Percentiles rank a stretch among this genome's conserved stretches.
phyloP scores from a whole-genome alignment of 2,113 vertebrate species.

The Alectura lathami region DNA sequence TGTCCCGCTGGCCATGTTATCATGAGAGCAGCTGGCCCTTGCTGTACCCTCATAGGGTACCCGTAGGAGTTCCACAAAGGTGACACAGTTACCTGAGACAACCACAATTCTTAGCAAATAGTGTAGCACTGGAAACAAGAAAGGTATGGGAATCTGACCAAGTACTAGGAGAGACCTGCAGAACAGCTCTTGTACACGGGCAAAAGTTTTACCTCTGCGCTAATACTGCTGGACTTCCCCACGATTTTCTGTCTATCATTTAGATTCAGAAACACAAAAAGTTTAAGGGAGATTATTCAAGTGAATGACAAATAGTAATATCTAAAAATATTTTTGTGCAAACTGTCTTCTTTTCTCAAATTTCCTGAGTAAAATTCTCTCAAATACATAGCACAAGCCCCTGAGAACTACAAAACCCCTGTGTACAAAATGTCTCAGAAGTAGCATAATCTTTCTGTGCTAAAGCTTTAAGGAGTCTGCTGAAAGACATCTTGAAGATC shows the following conservation, averaged over 20 bases:
- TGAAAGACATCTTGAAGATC: not conserved
- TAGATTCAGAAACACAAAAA: not conserved
- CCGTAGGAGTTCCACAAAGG: not conserved
- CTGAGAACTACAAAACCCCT: not conserved
- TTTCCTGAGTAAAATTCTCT: not conserved
- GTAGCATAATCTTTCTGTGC: not conserved
- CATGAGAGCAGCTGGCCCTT: not conserved
- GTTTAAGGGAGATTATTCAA: not conserved
- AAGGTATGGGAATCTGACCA: not conserved
- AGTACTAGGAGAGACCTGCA: not conserved
- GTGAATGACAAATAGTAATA: not conserved
- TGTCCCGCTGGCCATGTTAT: not conserved
- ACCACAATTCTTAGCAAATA: not conserved
- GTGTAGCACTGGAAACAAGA: not conserved
- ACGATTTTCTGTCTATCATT: not conserved
- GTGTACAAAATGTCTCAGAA: not conserved
- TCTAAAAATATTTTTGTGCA: not conserved
- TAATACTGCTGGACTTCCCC: not conserved
- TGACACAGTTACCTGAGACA: not conserved
- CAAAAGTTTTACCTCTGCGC: not conserved
- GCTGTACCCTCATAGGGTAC: not conserved
- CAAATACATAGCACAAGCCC: not conserved
- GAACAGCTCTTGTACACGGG: not conserved
- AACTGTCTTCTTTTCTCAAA: not conserved
- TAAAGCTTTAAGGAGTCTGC: not conserved